A percentile compares a stretch with the other conserved stretches of the same genome.
phyloP scores from a whole-genome alignment of 2,113 vertebrate species.

The Eupsittula cactorum region DNA sequence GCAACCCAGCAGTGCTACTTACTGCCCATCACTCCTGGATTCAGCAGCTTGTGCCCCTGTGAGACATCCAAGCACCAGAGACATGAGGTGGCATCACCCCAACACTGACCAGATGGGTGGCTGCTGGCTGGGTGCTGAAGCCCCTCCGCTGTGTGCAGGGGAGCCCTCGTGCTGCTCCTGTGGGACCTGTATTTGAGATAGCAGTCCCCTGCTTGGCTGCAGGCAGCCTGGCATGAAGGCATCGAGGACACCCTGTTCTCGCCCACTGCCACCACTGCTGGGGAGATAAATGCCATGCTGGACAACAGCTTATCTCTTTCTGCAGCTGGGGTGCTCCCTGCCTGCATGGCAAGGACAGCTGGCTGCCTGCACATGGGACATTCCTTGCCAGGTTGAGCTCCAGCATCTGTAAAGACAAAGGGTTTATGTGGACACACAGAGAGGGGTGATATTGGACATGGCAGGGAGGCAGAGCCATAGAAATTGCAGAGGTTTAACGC shows the following conservation, averaged over 20 bases:
- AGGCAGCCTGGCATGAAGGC: background rate
- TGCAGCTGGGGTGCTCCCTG: background rate
- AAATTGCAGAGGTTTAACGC: background rate
- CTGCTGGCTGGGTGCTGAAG: background rate
- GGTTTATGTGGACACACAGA: background rate
- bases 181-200: background rate
- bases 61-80: background rate
- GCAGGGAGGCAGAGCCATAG: background rate
- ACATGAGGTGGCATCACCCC: background rate
- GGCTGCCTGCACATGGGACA: background rate
- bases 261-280: background rate
- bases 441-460: background rate
- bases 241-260: constrained; percentile 17
- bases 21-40: background rate
- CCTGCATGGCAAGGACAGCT: background rate
- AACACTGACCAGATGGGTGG: background rate
- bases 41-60: background rate
- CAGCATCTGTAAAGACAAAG: background rate
- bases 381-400: accelerated
- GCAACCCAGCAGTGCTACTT: background rate
- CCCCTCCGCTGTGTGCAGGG: background rate
- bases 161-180: background rate
- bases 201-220: background rate
- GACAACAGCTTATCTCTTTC: background rate
- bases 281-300: accelerated